Evolutionary conservation across 2,113 vertebrate species (phyloP).

Genomic region (Falcunculus frontatus): DNA sequence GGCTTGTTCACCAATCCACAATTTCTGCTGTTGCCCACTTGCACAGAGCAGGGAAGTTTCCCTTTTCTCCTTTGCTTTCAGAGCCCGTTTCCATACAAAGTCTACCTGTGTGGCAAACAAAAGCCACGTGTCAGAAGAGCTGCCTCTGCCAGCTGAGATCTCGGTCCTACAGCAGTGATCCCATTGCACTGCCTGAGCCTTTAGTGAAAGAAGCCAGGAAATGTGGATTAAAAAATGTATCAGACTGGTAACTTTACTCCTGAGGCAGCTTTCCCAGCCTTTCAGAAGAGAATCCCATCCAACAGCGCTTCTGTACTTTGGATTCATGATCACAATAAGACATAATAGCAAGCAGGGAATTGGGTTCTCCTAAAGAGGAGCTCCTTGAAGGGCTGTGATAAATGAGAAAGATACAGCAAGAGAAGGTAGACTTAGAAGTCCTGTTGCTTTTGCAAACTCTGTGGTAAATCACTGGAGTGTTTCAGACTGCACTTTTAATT

Average conservation of each 20-base stretch:
- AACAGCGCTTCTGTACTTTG: background rate
- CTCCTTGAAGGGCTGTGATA: background rate
- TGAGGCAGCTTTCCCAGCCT: background rate
- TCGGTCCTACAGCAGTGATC: background rate
- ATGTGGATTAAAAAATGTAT: background rate
- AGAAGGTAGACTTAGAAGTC: background rate
- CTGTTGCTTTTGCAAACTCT: background rate
- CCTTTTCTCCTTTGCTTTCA: background rate
- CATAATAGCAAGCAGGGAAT: background rate
- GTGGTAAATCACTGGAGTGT: background rate
- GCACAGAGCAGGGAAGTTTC: background rate
- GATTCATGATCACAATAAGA: background rate
- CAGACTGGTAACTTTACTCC: background rate
- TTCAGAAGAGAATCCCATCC: background rate
- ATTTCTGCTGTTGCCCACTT: background rate
- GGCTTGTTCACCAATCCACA: rapidly evolving
- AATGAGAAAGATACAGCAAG: background rate
- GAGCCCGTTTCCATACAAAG: background rate
- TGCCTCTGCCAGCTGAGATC: background rate
- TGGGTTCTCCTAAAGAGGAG: background rate
- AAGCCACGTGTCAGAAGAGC: background rate
- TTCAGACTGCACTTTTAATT: background rate
- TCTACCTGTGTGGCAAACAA: background rate
- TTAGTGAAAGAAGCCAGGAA: background rate
- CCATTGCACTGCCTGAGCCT: background rate